Evolutionary conservation across 2,888 invertebrate genomes (phyloP), one percentile per base, ranked within the genome.

Genomic region (Syrphus vitripennis): DNA sequence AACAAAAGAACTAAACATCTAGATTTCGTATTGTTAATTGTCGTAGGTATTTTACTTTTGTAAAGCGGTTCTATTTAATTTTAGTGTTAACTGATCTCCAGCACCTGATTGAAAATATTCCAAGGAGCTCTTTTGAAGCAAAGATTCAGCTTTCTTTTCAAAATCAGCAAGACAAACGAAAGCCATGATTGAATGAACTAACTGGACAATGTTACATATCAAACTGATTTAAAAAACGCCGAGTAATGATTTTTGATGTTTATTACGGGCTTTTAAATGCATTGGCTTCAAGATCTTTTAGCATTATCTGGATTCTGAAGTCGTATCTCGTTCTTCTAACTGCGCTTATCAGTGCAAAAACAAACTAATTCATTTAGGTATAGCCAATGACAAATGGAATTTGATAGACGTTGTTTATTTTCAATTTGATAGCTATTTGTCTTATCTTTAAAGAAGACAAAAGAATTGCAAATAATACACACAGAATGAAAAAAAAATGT

Each of bases 101-200:
- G 98, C 97, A 0, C 98, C 98, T 91, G 96, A 96, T 89, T 94
- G 94, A 91, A 97, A 98, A 91, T 98, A 98, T 91, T 97, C 98
- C 69, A 95, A 93, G 4, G 95, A 95, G 87, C 93, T 93, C 91
- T 94, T 95, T 2, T 96, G 95, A 71, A 98, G 91, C 31, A 94
- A 90, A 0, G 92, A 91, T 19, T 93, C 88, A 0, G 98, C 98
- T 80, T 94, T 93, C 34, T 94, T 93, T 93, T 97, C 97, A 89
- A 96, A 95, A 91, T 98, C 98, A 63, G 94, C 93, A 5, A 97
- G 93, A 90, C 96, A 95, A 55, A 97, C 94, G 79, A 95, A 93
- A 7, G 90, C 86, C 90, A 90, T 90, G n/a, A 57, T 19, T 29
- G 29, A 34, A 57, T 57, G 4, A 34, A 57, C n/a, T 26, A 3